Evolutionary conservation across 2,888 invertebrate species (phyloP).

Genomic region (Dastarcus helophoroides): DNA sequence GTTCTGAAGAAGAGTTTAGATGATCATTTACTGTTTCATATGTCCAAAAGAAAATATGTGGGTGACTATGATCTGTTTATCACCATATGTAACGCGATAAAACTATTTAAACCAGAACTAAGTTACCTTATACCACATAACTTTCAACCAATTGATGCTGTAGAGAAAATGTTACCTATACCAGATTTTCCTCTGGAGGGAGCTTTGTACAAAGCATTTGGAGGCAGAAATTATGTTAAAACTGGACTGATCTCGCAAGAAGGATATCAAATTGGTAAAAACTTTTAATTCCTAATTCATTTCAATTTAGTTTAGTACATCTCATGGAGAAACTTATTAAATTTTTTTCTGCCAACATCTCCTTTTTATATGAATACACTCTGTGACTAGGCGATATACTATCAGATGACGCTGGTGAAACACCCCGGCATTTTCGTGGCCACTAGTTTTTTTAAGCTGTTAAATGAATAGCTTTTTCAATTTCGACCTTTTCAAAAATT

Average conservation of each 20-base stretch:
- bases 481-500: too few relatives aligned
- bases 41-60: conserved; percentile 18
- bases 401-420: too few relatives aligned
- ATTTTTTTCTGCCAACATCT: too few relatives aligned
- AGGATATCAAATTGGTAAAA: conserved; percentile 26
- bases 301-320: not conserved
- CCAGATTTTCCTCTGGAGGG: conserved; percentile 37
- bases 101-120: conserved; percentile 25
- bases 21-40: conserved; percentile 35
- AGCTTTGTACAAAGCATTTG: conserved; percentile 43
- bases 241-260: conserved; percentile 42
- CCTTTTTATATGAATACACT: too few relatives aligned
- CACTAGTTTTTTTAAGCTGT: too few relatives aligned
- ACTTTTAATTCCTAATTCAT: not conserved
- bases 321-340: too few relatives aligned
- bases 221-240: conserved; percentile 44
- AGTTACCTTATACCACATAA: conserved; percentile 32
- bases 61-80: conserved; percentile 20
- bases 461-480: too few relatives aligned
- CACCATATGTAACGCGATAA: conserved; percentile 42
- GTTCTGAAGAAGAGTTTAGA: conserved; percentile 44
- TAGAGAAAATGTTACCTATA: conserved; percentile 33
- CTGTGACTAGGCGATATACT: too few relatives aligned
- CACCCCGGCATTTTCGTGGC: too few relatives aligned
- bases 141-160: conserved; percentile 25